Percentiles rank a stretch among this genome's conserved stretches.
Conservation (phyloP, 1,140 invertebrate genomes). For the Streblospio benedicti region DNA sequence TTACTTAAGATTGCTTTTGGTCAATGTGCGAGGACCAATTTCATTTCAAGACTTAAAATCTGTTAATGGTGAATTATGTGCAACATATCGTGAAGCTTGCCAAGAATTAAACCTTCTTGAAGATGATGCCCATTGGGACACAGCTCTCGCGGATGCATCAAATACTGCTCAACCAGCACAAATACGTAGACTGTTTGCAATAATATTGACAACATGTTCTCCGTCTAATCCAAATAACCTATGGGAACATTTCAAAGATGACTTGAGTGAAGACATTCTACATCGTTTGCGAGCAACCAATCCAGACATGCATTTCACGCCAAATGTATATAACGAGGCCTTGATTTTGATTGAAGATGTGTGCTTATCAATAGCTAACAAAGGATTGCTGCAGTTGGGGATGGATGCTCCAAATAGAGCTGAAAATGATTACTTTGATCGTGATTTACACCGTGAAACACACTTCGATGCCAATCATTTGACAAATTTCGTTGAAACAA, state of each 20-base stretch:
- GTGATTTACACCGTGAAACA: constrained; percentile 28
- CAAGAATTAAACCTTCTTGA: constrained; percentile 37
- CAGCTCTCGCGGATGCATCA: constrained; percentile 36
- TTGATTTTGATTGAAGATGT: constrained; percentile 40
- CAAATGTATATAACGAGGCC: constrained; percentile 29
- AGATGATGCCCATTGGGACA: constrained; percentile 44
- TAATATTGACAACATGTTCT: too few species aligned
- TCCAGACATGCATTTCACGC: too few species aligned
- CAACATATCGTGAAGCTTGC: constrained; percentile 43
- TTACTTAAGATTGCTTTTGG: constrained; percentile 8
- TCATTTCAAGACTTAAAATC: constrained; percentile 40
- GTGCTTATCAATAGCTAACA: too few species aligned
- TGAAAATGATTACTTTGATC: constrained; percentile 12
- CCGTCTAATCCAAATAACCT: too few species aligned
- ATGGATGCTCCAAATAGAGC: constrained; percentile 16
- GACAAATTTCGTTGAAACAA: constrained; percentile 33
- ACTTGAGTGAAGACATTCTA: too few species aligned
- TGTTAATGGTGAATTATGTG: constrained; percentile 45
- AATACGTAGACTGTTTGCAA: too few species aligned
- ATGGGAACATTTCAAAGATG: too few species aligned
- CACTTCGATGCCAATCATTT: constrained; percentile 32
- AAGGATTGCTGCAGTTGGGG: constrained; percentile 12
- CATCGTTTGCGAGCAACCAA: too few species aligned
- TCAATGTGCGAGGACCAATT: constrained; percentile 6
- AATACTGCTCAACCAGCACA: constrained; percentile 32